These are phyloP conservation scores for Malachius bipustulatus DNA, from an alignment of 2,888 invertebrate species.

Conservation along the genomic window DNA sequence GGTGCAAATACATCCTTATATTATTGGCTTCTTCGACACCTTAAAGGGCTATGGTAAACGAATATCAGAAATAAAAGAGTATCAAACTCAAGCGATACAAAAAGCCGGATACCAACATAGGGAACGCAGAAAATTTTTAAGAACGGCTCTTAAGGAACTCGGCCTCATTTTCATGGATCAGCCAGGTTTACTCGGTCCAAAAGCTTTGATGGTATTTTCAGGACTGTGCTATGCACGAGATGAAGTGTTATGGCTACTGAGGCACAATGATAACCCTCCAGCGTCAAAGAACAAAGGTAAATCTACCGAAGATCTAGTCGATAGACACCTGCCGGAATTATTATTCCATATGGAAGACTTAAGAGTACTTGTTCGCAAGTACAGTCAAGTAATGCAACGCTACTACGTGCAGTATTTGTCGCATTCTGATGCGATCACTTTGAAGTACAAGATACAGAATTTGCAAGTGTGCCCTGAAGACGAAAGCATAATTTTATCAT, in stretches of 20 bases:
- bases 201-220: constrained; percentile 92
- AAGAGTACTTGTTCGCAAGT: constrained; percentile 85
- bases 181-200: constrained; percentile 94
- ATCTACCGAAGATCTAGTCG: constrained; percentile 85
- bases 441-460: constrained; percentile 75
- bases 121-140: constrained; percentile 89
- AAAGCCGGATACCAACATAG: constrained; percentile 86
- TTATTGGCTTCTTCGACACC: constrained; percentile 85
- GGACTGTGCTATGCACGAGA: constrained; percentile 91
- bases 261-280: constrained; percentile 95
- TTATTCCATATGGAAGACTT: constrained; percentile 98
- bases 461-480: constrained; percentile 83
- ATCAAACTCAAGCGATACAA: constrained; percentile 79
- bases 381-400: constrained; percentile 65
- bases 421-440: constrained; percentile 87
- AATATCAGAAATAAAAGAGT: constrained; percentile 92
- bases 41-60: constrained; percentile 90
- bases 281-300: constrained; percentile 69
- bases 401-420: constrained; percentile 96
- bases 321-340: constrained; percentile 91
- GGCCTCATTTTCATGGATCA: constrained; percentile 94
- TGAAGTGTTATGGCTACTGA: constrained; percentile 91
- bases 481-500: constrained; percentile 86
- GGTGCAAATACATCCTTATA: constrained; percentile 86
- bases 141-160: constrained; percentile 90